Base-by-base conservation (phyloP, 2,797 vertebrate genomes). In the Masticophis lateralis region DNA sequence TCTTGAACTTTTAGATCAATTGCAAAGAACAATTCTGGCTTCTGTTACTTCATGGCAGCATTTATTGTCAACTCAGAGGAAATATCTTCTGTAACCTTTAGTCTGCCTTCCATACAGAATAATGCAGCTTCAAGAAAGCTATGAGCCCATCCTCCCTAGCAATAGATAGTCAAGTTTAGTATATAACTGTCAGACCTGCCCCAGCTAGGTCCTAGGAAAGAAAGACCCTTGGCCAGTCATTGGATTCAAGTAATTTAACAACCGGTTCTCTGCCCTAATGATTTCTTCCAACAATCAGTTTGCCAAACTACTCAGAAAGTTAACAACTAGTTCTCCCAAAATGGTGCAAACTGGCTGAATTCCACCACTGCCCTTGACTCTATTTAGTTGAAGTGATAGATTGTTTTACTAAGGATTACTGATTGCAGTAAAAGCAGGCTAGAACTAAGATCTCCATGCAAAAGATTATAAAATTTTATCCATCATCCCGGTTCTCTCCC, bases 11-110 rank as follows among this genome's bases (percentile, higher is more conserved):
- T 22, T 69, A 27, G 37, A 32, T 60, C 92, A 51, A 91, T 93
- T 95, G 90, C 92, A 94, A 12, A 53, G 32, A 61, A 66, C n/a
- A 66, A 88, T 92, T 74, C 32, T 92, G 61, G 20, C 14, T 69
- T 22, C 32, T 88, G 60, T 53, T 27, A 88, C 51, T 37, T 56
- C n/a, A 43, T 93, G 14, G 53, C 25, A 66, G 51, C 14, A 43
- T 83, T 51, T 92, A 28, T 56, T 27, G 6, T 10, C 88, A 27
- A 0, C 25, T 92, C 22, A 66, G 59, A 90, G 47, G 28, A 92
- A 90, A 92, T 28, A 59, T 4, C 14, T 83, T 92, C 5, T 91
- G 12, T 55, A 7, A 5, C 16, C 47, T 27, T 51, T 20, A 66
- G 66, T 91, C 5, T 89, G 27, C 10, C 55, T 89, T 79, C 20